Evolutionary conservation across 92 coral and sea anemone species (phyloP), one percentile per base, ranked within the genome.

Genomic region (Micromussa lordhowensis): DNA sequence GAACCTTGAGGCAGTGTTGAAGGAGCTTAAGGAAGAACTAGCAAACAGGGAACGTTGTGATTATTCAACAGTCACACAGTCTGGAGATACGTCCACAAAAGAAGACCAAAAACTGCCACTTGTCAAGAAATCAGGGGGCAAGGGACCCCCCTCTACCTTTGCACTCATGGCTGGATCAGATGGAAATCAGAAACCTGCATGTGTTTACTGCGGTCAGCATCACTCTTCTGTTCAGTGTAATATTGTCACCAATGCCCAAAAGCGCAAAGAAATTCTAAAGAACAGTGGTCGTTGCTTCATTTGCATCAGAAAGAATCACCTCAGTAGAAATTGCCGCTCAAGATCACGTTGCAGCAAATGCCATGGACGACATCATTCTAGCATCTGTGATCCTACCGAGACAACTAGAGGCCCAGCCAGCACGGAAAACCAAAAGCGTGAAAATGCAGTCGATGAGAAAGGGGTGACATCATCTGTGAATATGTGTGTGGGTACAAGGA

Each of bases 331-430:
- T 36, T 36, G 24, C n/a, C 69, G 24, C 18, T 63, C 69, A 63
- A 28, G 74, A 80, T 40, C 79, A 44, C 78, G 68, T 16, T 88
- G 91, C 74, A 61, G 73, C 53, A 88, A 88, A 75, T 88, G 91
- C 57, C 88, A 88, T 13, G 88, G 91, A 28, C 44, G 88, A 21
- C 77, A 82, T 71, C 88, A 88, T 57, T 24, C 55, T 28, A 88
- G 55, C 55, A 9, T 9, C 55, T 14, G 55, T 51, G 55, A 51
- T 14, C 12, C 55, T 51, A 14, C 16, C 16, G 55, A 51, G 16
- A 14, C 14, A 51, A 14, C 12, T 9, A 14, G 1, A 51, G 7
- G 55, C 14, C 55, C 55, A 51, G 6, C 11, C 16, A 14, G 16
- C 11, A 51, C 55, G 14, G 55, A 51, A 51, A 51, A 51, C 55